Evolutionary conservation across 2,113 vertebrate species (phyloP), one percentile per base, ranked within the genome.

Genomic region (Xiphophorus couchianus): DNA sequence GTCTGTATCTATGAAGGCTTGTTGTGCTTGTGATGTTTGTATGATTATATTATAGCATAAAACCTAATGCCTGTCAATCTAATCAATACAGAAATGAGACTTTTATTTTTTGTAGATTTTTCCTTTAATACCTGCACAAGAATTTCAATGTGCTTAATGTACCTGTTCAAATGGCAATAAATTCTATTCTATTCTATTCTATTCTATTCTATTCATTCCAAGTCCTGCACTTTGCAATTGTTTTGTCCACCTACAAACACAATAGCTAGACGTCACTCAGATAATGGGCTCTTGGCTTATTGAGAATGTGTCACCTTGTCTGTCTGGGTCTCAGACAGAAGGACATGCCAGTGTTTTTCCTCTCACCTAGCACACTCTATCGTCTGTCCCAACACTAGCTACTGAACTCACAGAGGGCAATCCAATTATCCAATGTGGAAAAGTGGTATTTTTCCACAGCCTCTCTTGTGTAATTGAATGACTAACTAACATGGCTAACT

Each of bases 341-440:
- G 33, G 42, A 84, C 74, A 74, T 76, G 76, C 84, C 83, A 60
- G 69, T 82, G 74, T 74, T 88, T 82, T 88, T 83, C 86, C 74
- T 71, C 63, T 84, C 66, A 28, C 69, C 71, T 67, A 19, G 35
- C 70, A 77, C 66, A 68, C 74, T 62, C 74, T 67, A 29, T 28
- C 60, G 54, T 63, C 70, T 61, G 63, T 88, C 66, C 61, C 78
- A 74, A 84, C 83, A 84, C 39, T 68, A 37, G 33, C 35, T 1
- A 22, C 60, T 62, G 71, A 73, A 78, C 77, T 81, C 75, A 44
- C n/a, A 31, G 72, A 22, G 15, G 54, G 39, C 3, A 3, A 71
- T 61, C 63, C 8, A 5, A 78, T 65, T 61, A 5, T 37, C 51
- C 30, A 66, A 29, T 35, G 5, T 28, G 51, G 14, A 10, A 37